Evolutionary conservation across 2,888 invertebrate genomes (phyloP).

Genomic region (Apamea monoglypha): DNA sequence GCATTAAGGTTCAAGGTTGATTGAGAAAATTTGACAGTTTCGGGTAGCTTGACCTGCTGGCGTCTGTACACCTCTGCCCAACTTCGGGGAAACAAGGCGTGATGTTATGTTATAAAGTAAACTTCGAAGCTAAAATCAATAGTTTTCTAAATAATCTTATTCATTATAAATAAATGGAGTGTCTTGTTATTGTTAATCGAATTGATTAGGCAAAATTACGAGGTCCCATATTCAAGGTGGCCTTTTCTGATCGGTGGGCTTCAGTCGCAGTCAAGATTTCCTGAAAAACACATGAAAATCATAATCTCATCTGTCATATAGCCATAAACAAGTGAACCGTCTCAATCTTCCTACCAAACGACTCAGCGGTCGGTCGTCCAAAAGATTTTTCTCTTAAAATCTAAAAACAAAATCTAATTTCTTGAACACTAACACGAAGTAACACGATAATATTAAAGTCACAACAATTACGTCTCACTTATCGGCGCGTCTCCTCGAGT

Average conservation of each 20-base stretch:
- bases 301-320: not conserved
- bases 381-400: constrained; percentile 31
- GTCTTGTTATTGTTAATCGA: too few relatives aligned
- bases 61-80: too few relatives aligned
- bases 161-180: not conserved
- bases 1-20: too few relatives aligned
- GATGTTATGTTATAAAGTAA: too few relatives aligned
- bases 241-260: not conserved
- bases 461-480: constrained; percentile 79
- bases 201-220: not conserved
- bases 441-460: constrained; percentile 71
- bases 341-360: not conserved
- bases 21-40: too few relatives aligned
- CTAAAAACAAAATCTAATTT: constrained; percentile 51
- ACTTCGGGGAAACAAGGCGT: too few relatives aligned
- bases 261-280: not conserved
- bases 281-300: not conserved
- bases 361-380: constrained; percentile 1
- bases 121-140: too few relatives aligned
- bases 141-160: too few relatives aligned
- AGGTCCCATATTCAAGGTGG: not conserved
- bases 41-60: too few relatives aligned
- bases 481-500: constrained; percentile 77
- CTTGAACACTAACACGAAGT: constrained; percentile 44
- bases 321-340: not conserved